Conservation (phyloP, 2,888 invertebrate species). For the Thalpophila matura region DNA sequence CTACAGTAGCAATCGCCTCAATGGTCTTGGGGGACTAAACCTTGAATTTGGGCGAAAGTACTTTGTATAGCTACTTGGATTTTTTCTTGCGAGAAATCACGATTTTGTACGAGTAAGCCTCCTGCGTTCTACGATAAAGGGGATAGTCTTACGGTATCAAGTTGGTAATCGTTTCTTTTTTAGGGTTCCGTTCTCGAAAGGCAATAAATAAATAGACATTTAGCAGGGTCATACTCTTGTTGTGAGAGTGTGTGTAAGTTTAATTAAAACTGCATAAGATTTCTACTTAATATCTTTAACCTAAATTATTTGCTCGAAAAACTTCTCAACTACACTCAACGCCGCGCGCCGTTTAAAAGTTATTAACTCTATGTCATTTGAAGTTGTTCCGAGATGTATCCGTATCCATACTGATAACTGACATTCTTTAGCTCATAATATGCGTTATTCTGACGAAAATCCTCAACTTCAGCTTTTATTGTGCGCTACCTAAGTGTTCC, state of each 20-base stretch:
- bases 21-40: slow-evolving; percentile 17
- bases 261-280: too few species aligned
- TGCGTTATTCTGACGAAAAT: too few species aligned
- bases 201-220: neutral
- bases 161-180: neutral
- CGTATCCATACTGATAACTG: too few species aligned
- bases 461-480: too few species aligned
- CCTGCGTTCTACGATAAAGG: slow-evolving; percentile 14
- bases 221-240: neutral
- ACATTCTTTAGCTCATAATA: too few species aligned
- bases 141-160: neutral
- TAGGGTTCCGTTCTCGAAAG: neutral
- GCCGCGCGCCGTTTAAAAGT: too few species aligned
- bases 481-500: too few species aligned
- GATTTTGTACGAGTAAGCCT: slow-evolving; percentile 15
- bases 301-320: neutral
- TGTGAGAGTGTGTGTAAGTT: neutral
- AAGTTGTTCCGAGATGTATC: too few species aligned
- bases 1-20: slow-evolving; percentile 10
- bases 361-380: too few species aligned
- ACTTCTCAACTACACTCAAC: neutral
- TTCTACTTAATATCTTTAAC: too few species aligned
- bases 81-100: slow-evolving; percentile 27
- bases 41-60: slow-evolving; percentile 24
- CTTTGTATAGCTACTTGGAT: slow-evolving; percentile 22